Evolutionary conservation across 2,888 invertebrate species (phyloP).

Genomic region (Bombylius major): DNA sequence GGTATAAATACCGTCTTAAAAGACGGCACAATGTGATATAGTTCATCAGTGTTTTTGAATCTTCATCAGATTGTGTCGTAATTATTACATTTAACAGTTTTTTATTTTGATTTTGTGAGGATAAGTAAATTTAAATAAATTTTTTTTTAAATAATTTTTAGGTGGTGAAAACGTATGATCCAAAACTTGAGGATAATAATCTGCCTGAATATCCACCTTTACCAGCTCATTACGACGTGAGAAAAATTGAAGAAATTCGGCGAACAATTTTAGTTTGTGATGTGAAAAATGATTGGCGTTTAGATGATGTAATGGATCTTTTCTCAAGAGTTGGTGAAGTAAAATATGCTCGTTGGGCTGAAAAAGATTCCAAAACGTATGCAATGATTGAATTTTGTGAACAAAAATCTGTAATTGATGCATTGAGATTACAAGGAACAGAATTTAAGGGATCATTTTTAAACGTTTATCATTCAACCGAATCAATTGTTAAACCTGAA

Average conservation of each 20-base stretch:
- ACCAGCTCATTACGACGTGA: constrained; percentile 74
- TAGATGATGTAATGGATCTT: constrained; percentile 79
- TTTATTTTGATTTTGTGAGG: no score
- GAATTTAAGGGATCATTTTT: constrained; percentile 56
- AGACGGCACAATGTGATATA: no score
- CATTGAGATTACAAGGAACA: constrained; percentile 70
- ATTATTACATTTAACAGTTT: no score
- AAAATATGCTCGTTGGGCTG: constrained; percentile 86
- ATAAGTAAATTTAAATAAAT: no score
- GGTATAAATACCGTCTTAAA: no score
- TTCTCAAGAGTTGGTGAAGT: constrained; percentile 84
- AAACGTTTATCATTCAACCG: constrained; percentile 79
- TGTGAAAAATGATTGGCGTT: constrained; percentile 53
- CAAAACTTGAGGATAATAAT: constrained; percentile 66
- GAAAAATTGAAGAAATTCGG: constrained; percentile 90
- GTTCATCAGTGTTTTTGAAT: no score
- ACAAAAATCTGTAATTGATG: constrained; percentile 76
- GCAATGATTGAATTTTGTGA: constrained; percentile 89
- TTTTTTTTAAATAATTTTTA: constrained; percentile 16
- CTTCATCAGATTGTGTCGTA: no score
- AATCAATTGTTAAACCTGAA: constrained; percentile 83
- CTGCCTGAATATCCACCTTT: constrained; percentile 84
- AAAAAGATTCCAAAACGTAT: constrained; percentile 64
- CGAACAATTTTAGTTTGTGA: constrained; percentile 82
- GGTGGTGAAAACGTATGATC: constrained; percentile 81